Conservation (phyloP, 1,140 invertebrate genomes). For the Bombus confusus region DNA sequence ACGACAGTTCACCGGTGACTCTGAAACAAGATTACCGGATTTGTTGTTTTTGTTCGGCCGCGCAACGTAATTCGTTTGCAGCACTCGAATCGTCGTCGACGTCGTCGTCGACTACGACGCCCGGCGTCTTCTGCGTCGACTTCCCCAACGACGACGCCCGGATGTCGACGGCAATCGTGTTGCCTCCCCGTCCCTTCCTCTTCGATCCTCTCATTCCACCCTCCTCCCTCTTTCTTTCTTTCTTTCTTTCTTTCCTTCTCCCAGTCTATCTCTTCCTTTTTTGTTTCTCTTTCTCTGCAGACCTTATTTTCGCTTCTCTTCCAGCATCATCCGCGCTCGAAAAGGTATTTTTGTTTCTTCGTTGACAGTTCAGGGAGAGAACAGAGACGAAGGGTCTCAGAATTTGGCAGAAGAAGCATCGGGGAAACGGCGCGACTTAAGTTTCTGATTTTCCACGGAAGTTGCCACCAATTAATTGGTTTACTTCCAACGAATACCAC, state of each 20-base stretch:
- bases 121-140: constrained; percentile 19
- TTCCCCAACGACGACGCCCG: constrained; percentile 63
- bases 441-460: constrained; percentile 71
- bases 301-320: constrained; percentile 6
- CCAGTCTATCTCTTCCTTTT: no score
- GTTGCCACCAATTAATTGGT: constrained; percentile 72
- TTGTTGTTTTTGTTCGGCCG: constrained; percentile 70
- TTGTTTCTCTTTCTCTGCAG: background rate
- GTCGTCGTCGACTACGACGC: constrained; percentile 4
- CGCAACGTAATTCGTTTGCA: constrained; percentile 69
- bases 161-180: constrained; percentile 61
- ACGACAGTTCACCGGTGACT: constrained; percentile 61
- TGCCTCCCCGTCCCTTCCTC: background rate
- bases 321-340: constrained; percentile 1
- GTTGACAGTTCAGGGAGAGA: constrained; percentile 22
- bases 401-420: constrained; percentile 71
- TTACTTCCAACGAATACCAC: constrained; percentile 70
- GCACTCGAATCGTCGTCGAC: constrained; percentile 68
- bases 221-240: no score
- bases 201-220: background rate
- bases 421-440: constrained; percentile 56
- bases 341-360: constrained; percentile 65
- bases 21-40: constrained; percentile 72
- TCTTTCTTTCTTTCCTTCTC: background rate
- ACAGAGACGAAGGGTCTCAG: constrained; percentile 37